Evolutionary conservation across 2,797 vertebrate genomes (phyloP).

Genomic region (Pelodytes ibericus): DNA sequence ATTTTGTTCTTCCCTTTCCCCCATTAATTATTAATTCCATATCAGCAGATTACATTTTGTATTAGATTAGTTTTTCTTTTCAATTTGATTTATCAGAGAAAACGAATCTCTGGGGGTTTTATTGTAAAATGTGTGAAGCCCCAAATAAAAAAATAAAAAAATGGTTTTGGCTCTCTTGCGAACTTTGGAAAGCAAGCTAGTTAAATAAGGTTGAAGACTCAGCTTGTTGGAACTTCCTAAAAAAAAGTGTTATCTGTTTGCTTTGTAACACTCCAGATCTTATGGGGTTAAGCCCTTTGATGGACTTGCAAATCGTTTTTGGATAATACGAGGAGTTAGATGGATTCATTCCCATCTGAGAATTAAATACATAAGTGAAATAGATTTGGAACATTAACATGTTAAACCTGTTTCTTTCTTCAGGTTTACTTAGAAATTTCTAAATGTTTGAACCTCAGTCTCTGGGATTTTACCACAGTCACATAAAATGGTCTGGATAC

Average conservation of each 20-base stretch:
- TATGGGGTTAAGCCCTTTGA: neutral
- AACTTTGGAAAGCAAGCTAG: neutral
- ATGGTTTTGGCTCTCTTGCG: neutral
- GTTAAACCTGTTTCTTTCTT: too few species aligned
- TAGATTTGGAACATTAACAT: too few species aligned
- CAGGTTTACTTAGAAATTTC: too few species aligned
- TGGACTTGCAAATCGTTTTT: neutral
- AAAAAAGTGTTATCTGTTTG: neutral
- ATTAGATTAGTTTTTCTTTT: slow-evolving; percentile 39
- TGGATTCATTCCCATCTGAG: neutral
- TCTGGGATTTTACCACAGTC: too few species aligned
- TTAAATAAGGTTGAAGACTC: neutral
- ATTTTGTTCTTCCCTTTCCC: slow-evolving; percentile 17
- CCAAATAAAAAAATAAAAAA: too few species aligned
- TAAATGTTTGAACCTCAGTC: too few species aligned
- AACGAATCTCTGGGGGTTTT: slow-evolving; percentile 19
- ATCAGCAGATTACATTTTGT: slow-evolving; percentile 51
- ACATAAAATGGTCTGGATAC: too few species aligned
- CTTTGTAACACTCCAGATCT: neutral
- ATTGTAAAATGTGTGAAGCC: too few species aligned
- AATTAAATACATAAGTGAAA: too few species aligned
- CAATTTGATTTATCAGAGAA: slow-evolving; percentile 34
- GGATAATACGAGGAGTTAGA: neutral
- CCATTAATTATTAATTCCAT: slow-evolving; percentile 50
- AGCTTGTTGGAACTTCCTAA: neutral